Percentiles rank a stretch among this genome's conserved stretches.
These are phyloP conservation scores for Aleiodes testaceus DNA, from an alignment of 2,888 invertebrate genomes.

Conservation along the genomic window DNA sequence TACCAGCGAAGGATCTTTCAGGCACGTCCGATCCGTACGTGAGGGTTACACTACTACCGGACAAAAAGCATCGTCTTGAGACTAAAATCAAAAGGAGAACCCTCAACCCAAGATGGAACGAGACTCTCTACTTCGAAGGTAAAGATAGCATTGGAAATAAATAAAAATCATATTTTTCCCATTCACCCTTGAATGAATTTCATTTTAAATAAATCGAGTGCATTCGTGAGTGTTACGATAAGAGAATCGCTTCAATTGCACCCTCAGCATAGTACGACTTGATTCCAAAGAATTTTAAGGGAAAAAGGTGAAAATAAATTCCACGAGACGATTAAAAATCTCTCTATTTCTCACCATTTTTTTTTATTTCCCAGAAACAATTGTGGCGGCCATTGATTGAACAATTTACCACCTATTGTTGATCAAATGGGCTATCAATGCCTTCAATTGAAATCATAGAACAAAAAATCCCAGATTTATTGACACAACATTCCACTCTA, in stretches of 20 bases:
- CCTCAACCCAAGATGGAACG: slow-evolving; percentile 94
- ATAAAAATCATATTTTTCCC: slow-evolving; percentile 10
- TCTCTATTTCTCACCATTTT: neutral
- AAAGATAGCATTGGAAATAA: slow-evolving; percentile 35
- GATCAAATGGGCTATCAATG: neutral
- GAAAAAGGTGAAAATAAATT: neutral
- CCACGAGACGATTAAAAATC: neutral
- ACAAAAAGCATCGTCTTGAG: slow-evolving; percentile 93
- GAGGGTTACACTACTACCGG: slow-evolving; percentile 89
- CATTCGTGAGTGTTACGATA: neutral
- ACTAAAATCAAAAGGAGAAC: slow-evolving; percentile 94
- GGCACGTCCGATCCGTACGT: slow-evolving; percentile 96
- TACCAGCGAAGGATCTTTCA: slow-evolving; percentile 94
- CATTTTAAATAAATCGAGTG: neutral
- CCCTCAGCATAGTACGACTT: neutral
- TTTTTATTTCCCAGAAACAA: neutral
- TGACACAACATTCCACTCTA: neutral
- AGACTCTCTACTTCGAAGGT: slow-evolving; percentile 94
- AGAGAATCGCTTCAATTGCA: slow-evolving; percentile 10
- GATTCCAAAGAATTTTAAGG: neutral
- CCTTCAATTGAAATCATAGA: neutral
- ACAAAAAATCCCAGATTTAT: neutral
- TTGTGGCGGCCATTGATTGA: too few species aligned
- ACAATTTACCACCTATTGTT: slow-evolving; percentile 2
- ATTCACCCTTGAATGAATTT: neutral